Conservation (phyloP, 2,113 vertebrate species). For the Pluvianellus socialis region DNA sequence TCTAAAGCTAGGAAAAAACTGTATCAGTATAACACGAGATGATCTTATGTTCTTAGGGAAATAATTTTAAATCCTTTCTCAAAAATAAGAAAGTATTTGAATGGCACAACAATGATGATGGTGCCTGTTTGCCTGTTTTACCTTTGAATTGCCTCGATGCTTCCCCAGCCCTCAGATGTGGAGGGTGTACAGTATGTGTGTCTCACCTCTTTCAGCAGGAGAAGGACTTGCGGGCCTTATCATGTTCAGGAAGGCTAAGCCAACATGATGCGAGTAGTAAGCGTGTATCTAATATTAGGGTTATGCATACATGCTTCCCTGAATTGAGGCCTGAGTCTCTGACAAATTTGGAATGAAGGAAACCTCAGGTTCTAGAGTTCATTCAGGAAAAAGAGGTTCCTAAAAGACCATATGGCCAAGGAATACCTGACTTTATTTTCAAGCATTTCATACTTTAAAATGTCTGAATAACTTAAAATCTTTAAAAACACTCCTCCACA, state of each 20-base stretch:
- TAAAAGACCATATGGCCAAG: neutral
- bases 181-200: too few species aligned
- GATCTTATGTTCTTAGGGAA: neutral
- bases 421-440: neutral
- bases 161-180: neutral
- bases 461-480: neutral
- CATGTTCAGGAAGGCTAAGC: neutral
- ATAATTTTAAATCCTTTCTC: neutral
- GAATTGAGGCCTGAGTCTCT: neutral
- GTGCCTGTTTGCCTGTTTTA: neutral
- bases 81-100: neutral
- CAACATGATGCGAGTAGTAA: neutral
- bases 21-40: neutral
- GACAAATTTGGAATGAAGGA: neutral
- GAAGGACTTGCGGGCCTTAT: neutral
- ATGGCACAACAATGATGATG: neutral
- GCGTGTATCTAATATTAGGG: neutral
- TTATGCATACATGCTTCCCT: neutral
- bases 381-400: neutral
- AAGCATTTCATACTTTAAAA: neutral
- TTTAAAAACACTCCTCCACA: neutral
- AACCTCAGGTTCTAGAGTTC: neutral
- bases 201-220: neutral
- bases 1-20: neutral
- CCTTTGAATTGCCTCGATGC: neutral